phyloP scores from a whole-genome alignment of 2,113 vertebrate genomes.

The Otis tarda region DNA sequence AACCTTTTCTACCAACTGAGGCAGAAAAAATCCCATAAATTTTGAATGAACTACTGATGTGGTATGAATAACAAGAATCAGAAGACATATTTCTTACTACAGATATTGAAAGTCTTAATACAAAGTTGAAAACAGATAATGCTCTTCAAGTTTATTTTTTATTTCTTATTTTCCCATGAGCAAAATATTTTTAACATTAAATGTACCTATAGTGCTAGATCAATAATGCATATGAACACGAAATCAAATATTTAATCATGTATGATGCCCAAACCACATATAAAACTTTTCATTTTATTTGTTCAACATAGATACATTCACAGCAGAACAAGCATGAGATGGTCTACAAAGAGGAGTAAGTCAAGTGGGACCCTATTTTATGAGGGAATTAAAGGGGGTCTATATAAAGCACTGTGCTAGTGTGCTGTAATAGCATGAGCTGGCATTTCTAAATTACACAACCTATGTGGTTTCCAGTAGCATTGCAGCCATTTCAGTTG shows the following conservation, averaged over 20 bases:
- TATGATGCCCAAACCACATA: neutral
- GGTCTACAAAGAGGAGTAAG: neutral
- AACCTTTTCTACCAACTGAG: neutral
- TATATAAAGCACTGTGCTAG: neutral
- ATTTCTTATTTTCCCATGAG: neutral
- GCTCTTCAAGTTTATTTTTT: neutral
- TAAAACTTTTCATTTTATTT: neutral
- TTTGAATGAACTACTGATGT: neutral
- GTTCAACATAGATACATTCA: neutral
- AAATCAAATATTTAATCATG: neutral
- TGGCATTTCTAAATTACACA: conserved; percentile 16
- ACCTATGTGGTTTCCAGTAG: neutral
- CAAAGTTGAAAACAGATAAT: neutral
- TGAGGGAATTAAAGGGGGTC: neutral
- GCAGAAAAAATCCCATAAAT: neutral
- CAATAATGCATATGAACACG: neutral
- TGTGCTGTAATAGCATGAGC: neutral
- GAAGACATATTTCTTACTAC: neutral
- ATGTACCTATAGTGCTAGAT: neutral
- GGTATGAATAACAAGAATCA: neutral
- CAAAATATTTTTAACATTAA: neutral
- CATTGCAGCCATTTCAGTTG: neutral
- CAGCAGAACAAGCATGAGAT: neutral
- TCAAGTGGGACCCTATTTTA: neutral
- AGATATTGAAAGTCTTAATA: neutral